Evolutionary conservation across 2,888 invertebrate species (phyloP).

Genomic region (Colletes collaris): DNA sequence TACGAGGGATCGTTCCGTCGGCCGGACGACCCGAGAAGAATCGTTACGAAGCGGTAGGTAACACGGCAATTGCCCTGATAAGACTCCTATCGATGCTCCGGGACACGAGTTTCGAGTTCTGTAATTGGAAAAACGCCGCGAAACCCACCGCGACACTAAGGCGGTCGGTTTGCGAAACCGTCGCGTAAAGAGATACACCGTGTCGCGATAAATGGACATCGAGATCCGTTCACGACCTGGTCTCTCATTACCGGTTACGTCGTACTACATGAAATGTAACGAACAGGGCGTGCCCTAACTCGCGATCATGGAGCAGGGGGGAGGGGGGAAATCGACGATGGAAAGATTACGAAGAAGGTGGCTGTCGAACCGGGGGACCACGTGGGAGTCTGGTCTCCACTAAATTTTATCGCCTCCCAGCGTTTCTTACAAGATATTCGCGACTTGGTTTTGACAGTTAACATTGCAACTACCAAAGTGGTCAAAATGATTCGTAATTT

Average conservation of each 20-base stretch:
- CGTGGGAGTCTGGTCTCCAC: too few relatives aligned
- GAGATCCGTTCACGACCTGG: slow-evolving; percentile 8
- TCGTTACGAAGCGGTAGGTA: slow-evolving; percentile 52
- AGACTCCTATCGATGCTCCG: slow-evolving; percentile 33
- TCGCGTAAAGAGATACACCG: slow-evolving; percentile 21
- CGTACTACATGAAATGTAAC: slow-evolving; percentile 3
- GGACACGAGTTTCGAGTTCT: slow-evolving; percentile 32
- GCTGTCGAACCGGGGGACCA: too few relatives aligned
- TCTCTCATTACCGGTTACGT: slow-evolving; percentile 16
- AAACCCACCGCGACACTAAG: slow-evolving; percentile 22
- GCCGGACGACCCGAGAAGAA: slow-evolving; percentile 27
- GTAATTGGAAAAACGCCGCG: slow-evolving; percentile 42
- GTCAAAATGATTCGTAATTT: too few relatives aligned
- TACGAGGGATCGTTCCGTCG: slow-evolving; percentile 43
- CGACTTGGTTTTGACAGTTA: too few relatives aligned
- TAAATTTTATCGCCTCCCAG: too few relatives aligned
- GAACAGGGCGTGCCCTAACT: not conserved
- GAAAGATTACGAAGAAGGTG: too few relatives aligned
- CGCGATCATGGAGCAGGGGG: too few relatives aligned
- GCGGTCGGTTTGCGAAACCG: slow-evolving; percentile 28
- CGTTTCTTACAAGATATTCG: too few relatives aligned
- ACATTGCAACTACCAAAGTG: too few relatives aligned
- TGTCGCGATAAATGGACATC: slow-evolving; percentile 31
- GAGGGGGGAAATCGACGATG: too few relatives aligned
- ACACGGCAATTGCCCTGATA: slow-evolving; percentile 41